Evolutionary conservation across 2,797 vertebrate genomes (phyloP).

Genomic region (Lacerta agilis): DNA sequence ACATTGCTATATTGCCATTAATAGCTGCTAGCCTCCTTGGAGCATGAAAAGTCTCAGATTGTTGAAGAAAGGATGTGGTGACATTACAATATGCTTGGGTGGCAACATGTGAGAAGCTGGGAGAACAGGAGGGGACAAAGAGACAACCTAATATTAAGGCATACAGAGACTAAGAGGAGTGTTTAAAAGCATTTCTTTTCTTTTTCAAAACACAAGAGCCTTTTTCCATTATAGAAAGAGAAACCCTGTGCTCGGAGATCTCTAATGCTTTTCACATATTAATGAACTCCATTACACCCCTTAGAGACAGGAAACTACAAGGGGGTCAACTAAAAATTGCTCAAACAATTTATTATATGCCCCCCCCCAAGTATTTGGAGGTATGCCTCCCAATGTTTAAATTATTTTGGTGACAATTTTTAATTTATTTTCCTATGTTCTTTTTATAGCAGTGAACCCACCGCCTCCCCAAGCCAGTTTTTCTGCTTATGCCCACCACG

Average conservation of each 20-base stretch:
- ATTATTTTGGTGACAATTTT: accelerated
- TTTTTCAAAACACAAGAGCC: not conserved
- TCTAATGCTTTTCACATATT: constrained; percentile 28
- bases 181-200: constrained; percentile 16
- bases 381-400: not conserved
- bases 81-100: constrained; percentile 59
- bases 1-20: constrained; percentile 41
- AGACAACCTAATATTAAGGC: constrained; percentile 30
- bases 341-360: constrained; percentile 41
- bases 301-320: constrained; percentile 53
- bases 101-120: constrained; percentile 36
- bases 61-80: constrained; percentile 39
- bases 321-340: constrained; percentile 61
- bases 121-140: constrained; percentile 28
- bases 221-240: constrained; percentile 17
- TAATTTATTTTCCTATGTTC: constrained; percentile 6
- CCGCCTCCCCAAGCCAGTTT: not conserved
- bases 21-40: constrained; percentile 49
- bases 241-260: constrained; percentile 23
- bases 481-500: not conserved
- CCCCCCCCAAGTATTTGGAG: constrained; percentile 7
- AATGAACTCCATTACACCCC: constrained; percentile 17
- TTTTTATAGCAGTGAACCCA: constrained; percentile 1
- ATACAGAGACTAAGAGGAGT: not conserved
- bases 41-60: constrained; percentile 50